A percentile compares a stretch with the other conserved stretches of the same genome.
Evolutionary conservation across 2,888 invertebrate species (phyloP).

Genomic region (Caenorhabditis sp.): DNA sequence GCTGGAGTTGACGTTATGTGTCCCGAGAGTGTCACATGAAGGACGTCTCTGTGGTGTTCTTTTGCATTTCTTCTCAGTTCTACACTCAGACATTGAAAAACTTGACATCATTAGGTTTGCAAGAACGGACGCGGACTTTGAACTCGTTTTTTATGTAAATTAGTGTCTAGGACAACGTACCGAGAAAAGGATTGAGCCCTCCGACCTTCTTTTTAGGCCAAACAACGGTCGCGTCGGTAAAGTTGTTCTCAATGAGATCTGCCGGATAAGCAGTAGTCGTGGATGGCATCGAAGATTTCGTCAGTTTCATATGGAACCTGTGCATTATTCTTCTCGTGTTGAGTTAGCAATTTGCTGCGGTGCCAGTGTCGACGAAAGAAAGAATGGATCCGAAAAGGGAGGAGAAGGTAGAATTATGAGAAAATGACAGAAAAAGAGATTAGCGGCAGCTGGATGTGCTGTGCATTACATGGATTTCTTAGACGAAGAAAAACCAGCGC

Average conservation of each 20-base stretch:
- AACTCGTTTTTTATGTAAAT: constrained; percentile 12
- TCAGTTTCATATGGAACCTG: constrained; percentile 38
- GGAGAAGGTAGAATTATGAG: constrained; percentile 26
- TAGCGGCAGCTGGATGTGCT: constrained; percentile 20
- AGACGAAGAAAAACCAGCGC: constrained; percentile 3
- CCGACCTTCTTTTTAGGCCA: constrained; percentile 44
- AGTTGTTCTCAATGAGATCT: constrained; percentile 3
- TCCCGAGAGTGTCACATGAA: constrained; percentile 24
- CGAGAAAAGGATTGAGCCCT: constrained; percentile 33
- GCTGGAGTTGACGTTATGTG: constrained; percentile 42
- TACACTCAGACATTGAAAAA: neutral
- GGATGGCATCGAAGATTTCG: constrained; percentile 23
- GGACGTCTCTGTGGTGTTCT: constrained; percentile 23
- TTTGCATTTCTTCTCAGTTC: neutral
- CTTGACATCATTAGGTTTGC: constrained; percentile 23
- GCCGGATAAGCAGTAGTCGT: constrained; percentile 1
- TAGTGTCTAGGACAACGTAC: constrained; percentile 28
- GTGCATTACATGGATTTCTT: constrained; percentile 4
- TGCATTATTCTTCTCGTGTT: constrained; percentile 21
- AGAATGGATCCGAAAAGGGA: neutral
- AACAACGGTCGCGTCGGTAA: constrained; percentile 19
- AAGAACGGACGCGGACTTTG: neutral
- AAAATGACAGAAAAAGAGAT: constrained; percentile 24
- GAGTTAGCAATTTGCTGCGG: neutral
- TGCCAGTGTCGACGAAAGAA: neutral